phyloP scores from a whole-genome alignment of 2,888 invertebrate species.

The Drosophila robusta region DNA sequence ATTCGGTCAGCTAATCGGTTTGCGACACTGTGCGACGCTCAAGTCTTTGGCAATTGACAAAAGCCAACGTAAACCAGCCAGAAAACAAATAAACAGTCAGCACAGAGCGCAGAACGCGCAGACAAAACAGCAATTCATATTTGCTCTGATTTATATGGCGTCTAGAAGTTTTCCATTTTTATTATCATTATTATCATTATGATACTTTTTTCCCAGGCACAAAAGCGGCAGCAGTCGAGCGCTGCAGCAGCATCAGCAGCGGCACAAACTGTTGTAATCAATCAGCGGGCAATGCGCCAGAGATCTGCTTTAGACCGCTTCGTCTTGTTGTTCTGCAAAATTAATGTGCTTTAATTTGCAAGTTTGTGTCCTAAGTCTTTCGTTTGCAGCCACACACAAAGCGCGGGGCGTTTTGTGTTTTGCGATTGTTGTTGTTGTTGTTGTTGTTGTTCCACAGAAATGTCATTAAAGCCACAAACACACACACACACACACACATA shows the following conservation, averaged over 20 bases:
- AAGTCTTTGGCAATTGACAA: conserved; percentile 70
- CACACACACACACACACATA: conserved; percentile 31
- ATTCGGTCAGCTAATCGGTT: not conserved
- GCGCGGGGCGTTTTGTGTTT: conserved; percentile 52
- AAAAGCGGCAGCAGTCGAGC: conserved; percentile 39
- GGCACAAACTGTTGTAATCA: conserved; percentile 65
- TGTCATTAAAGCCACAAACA: conserved; percentile 74
- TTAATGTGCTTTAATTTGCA: conserved; percentile 81
- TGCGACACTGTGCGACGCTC: conserved; percentile 38
- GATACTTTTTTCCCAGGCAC: conserved; percentile 74
- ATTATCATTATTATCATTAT: conserved; percentile 80
- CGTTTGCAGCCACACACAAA: conserved; percentile 64
- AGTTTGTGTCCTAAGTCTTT: conserved; percentile 81
- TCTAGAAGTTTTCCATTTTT: conserved; percentile 81
- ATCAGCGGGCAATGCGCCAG: conserved; percentile 55
- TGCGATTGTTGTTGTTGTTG: conserved; percentile 18
- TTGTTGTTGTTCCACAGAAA: conserved; percentile 65
- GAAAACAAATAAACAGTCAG: conserved; percentile 69
- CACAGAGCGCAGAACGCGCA: conserved; percentile 43
- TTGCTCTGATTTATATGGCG: conserved; percentile 81
- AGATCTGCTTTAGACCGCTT: conserved; percentile 40
- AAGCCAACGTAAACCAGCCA: conserved; percentile 63
- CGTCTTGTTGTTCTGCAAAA: conserved; percentile 55
- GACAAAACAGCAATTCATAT: conserved; percentile 80
- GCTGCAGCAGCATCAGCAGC: conserved; percentile 15